Evolutionary conservation across 2,797 vertebrate genomes (phyloP).

Genomic region (Hirundo rustica): DNA sequence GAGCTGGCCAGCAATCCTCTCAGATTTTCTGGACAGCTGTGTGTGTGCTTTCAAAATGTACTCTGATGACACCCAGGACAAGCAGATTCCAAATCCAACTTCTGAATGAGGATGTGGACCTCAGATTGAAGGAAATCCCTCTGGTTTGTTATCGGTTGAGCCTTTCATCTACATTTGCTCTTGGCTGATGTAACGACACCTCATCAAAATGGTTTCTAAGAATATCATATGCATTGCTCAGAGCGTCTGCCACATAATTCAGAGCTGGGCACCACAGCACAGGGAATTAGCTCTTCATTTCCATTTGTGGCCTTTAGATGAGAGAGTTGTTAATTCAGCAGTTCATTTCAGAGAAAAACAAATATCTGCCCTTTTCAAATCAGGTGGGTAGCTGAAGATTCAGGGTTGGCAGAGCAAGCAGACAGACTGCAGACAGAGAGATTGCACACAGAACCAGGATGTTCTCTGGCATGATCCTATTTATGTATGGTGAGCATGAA

Average conservation of each 20-base stretch:
- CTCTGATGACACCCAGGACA: background rate
- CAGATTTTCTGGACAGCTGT: background rate
- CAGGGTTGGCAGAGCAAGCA: constrained; percentile 14
- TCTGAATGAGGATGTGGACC: background rate
- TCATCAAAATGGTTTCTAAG: constrained; percentile 11
- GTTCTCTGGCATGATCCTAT: constrained; percentile 5
- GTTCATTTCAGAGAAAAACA: background rate
- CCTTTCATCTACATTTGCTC: background rate
- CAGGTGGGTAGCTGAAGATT: background rate
- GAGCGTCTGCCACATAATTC: background rate
- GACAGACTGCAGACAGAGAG: background rate
- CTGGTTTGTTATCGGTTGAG: background rate
- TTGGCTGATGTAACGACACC: background rate
- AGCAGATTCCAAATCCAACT: background rate
- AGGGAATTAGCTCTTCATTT: background rate
- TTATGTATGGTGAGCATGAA: background rate
- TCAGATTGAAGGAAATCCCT: background rate
- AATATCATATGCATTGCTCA: background rate
- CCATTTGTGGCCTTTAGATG: background rate
- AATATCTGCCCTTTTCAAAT: background rate
- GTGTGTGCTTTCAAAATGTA: background rate
- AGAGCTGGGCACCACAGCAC: background rate
- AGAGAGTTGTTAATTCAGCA: background rate
- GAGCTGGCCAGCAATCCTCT: background rate
- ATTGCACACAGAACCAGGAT: background rate